phyloP scores from a whole-genome alignment of 2,797 vertebrate species.

The Lindbergichthys nudifrons region DNA sequence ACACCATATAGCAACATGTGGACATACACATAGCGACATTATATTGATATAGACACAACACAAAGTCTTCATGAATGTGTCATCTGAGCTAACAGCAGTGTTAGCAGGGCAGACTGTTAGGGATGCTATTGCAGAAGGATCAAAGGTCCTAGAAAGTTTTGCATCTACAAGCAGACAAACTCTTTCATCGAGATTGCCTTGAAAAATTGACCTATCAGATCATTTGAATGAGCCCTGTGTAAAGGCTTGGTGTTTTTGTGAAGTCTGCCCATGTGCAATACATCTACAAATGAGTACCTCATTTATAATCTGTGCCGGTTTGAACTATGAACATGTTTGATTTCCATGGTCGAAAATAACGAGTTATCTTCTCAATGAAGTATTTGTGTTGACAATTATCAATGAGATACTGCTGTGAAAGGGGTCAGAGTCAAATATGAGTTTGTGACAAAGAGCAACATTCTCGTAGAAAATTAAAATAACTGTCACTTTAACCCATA shows the following conservation, averaged over 20 bases:
- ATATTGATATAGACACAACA: not conserved
- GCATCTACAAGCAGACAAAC: not conserved
- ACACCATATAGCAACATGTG: not conserved
- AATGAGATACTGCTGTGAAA: not conserved
- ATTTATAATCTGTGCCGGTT: not conserved
- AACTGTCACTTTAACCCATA: constrained; percentile 5
- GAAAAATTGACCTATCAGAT: not conserved
- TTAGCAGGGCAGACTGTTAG: not conserved
- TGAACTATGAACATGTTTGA: not conserved
- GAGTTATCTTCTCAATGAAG: too few relatives aligned
- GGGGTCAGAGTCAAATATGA: not conserved
- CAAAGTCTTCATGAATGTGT: not conserved
- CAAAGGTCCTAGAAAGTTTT: not conserved
- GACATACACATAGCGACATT: not conserved
- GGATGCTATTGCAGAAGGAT: not conserved
- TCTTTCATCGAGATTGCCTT: not conserved
- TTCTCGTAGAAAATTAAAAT: not conserved
- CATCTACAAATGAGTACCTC: not conserved
- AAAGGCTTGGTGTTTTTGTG: not conserved
- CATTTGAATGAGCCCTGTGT: not conserved
- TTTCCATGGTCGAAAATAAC: not conserved
- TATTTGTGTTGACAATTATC: not conserved
- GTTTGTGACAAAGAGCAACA: not conserved
- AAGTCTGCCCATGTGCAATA: not conserved
- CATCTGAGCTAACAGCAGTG: not conserved